Evolutionary conservation across 1,140 invertebrate genomes (phyloP).

Genomic region (Drosophila melanica): DNA sequence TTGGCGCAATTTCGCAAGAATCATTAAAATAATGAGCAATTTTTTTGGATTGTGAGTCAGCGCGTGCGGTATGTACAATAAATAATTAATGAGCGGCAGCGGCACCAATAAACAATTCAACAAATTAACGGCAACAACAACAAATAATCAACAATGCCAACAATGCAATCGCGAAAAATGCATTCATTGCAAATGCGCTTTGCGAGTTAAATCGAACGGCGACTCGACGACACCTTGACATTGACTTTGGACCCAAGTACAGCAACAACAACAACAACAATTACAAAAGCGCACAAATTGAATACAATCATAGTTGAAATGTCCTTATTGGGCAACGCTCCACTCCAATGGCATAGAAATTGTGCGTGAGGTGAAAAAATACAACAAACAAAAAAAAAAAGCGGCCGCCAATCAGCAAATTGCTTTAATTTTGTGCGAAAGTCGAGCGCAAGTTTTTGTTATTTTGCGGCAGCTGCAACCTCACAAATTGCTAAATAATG

Average conservation of each 20-base stretch:
- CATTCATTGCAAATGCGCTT: slow-evolving; percentile 50
- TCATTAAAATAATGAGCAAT: slow-evolving; percentile 42
- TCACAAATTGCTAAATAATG: slow-evolving; percentile 77
- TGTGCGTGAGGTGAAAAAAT: slow-evolving; percentile 30
- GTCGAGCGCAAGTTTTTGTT: slow-evolving; percentile 45
- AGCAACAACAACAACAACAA: neutral
- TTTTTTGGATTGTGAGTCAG: slow-evolving; percentile 52
- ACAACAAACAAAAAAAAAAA: too few species aligned
- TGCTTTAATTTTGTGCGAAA: slow-evolving; percentile 67
- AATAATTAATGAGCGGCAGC: slow-evolving; percentile 73
- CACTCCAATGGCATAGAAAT: slow-evolving; percentile 18
- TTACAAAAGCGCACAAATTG: slow-evolving; percentile 3
- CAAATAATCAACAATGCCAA: slow-evolving; percentile 52
- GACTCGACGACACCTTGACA: slow-evolving; percentile 64
- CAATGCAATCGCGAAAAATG: slow-evolving; percentile 47
- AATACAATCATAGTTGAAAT: slow-evolving; percentile 47
- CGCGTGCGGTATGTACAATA: slow-evolving; percentile 55
- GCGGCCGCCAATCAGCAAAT: slow-evolving; percentile 54
- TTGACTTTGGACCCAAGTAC: slow-evolving; percentile 66
- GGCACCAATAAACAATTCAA: slow-evolving; percentile 42
- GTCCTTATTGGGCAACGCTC: slow-evolving; percentile 52
- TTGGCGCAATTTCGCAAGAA: slow-evolving; percentile 11
- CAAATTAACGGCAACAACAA: slow-evolving; percentile 20
- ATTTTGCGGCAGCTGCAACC: slow-evolving; percentile 45
- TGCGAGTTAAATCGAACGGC: slow-evolving; percentile 6